Conservation (phyloP, 2,888 invertebrate species). For the Drosophila pseudotalamancana region DNA sequence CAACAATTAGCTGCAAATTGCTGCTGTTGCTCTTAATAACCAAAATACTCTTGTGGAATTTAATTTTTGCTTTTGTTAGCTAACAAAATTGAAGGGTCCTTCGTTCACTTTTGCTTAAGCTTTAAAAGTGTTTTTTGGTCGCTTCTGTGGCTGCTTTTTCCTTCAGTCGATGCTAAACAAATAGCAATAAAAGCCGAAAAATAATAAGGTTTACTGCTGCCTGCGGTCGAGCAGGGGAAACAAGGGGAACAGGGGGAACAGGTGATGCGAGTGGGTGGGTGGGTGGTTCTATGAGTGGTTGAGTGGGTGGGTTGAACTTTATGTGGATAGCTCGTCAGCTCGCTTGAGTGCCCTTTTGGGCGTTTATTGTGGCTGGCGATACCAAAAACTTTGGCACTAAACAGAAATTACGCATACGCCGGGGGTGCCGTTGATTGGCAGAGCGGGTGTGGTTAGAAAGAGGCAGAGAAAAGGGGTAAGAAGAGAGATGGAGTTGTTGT, state of each 20-base stretch:
- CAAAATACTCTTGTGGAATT: background rate
- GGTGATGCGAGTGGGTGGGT: background rate
- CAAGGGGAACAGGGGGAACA: background rate
- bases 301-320: conserved; percentile 22
- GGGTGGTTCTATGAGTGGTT: background rate
- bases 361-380: conserved; percentile 65
- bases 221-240: conserved; percentile 26
- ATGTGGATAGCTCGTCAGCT: conserved; percentile 55
- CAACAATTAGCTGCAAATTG: background rate
- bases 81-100: conserved; percentile 10
- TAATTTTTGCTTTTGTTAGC: background rate
- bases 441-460: conserved; percentile 8
- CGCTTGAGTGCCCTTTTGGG: conserved; percentile 74
- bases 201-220: conserved; percentile 70
- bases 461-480: background rate
- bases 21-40: background rate
- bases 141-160: conserved; percentile 14
- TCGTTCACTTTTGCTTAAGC: conserved; percentile 18
- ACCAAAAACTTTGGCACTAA: conserved; percentile 64
- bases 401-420: conserved; percentile 77
- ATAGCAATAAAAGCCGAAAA: conserved; percentile 72
- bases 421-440: conserved; percentile 67
- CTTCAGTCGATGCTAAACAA: conserved; percentile 59
- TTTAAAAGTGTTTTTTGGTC: conserved; percentile 21
- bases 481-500: background rate